Evolutionary conservation across 2,888 invertebrate genomes (phyloP).

Genomic region (Phoenoteleia sp.): DNA sequence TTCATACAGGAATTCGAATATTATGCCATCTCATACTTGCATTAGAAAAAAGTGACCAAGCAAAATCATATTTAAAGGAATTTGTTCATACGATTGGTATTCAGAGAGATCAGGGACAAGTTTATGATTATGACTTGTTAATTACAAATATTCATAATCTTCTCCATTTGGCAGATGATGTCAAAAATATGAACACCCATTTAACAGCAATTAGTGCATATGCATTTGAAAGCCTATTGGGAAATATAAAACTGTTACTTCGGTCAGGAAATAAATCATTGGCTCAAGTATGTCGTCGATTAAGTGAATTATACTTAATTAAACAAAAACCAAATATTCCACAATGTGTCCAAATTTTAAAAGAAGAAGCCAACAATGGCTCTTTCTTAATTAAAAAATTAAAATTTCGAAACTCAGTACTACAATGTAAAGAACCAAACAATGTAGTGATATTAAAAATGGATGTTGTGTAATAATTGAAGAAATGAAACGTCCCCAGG

Average conservation of each 20-base stretch:
- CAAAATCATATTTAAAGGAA: conserved; percentile 65
- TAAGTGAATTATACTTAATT: conserved; percentile 19
- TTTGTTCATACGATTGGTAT: conserved; percentile 76
- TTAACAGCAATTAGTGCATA: conserved; percentile 55
- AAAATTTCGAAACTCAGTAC: not conserved
- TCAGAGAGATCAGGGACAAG: not conserved
- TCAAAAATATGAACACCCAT: conserved; percentile 34
- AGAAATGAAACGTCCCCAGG: too few species aligned
- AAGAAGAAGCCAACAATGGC: not conserved
- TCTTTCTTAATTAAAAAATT: not conserved
- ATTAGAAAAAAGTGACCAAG: conserved; percentile 52
- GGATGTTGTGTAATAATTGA: too few species aligned
- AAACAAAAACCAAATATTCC: not conserved
- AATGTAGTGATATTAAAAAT: conserved; percentile 19
- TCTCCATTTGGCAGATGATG: conserved; percentile 70
- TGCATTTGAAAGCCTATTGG: conserved; percentile 67
- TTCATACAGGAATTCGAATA: conserved; percentile 72
- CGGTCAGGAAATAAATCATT: conserved; percentile 62
- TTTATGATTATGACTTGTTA: conserved; percentile 74
- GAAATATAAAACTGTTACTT: conserved; percentile 58
- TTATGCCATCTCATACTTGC: conserved; percentile 30
- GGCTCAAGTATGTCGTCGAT: conserved; percentile 66
- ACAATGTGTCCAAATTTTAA: not conserved
- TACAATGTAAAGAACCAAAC: conserved; percentile 1
- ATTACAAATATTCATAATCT: conserved; percentile 79